phyloP scores from a whole-genome alignment of 2,113 vertebrate species.

The Dendrocopos noguchii region DNA sequence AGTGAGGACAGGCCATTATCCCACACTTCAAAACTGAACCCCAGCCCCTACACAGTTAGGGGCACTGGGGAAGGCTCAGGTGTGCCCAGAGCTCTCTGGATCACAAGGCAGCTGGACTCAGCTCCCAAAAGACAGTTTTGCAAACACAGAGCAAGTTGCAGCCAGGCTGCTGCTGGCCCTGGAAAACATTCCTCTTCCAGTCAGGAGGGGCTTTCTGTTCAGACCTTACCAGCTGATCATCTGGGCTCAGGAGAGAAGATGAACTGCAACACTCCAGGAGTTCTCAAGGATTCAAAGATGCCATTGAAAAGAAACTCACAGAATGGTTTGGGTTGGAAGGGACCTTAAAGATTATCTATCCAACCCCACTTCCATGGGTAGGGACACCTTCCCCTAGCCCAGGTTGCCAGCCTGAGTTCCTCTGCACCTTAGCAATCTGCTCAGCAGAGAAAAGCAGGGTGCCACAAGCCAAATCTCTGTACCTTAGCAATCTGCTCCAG shows the following conservation, averaged over 20 bases:
- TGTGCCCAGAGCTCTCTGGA: neutral
- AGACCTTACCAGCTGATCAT: neutral
- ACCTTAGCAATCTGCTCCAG: neutral
- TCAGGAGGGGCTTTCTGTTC: neutral
- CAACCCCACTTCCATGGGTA: too few relatives aligned
- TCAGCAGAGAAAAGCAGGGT: neutral
- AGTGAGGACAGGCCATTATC: rapidly evolving
- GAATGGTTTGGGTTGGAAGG: too few relatives aligned
- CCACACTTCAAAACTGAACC: neutral
- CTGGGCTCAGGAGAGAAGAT: neutral
- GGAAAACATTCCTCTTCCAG: neutral
- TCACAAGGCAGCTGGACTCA: neutral
- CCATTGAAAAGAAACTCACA: neutral
- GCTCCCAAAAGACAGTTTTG: neutral
- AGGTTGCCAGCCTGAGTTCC: neutral
- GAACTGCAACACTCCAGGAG: neutral
- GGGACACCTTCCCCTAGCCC: too few relatives aligned
- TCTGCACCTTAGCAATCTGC: neutral
- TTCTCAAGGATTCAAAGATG: neutral
- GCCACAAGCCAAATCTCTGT: neutral
- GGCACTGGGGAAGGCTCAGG: neutral
- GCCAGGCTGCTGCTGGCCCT: neutral
- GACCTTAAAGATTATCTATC: too few relatives aligned
- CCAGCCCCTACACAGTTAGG: neutral
- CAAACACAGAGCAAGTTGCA: rapidly evolving